A percentile compares a stretch with the other conserved stretches of the same genome.
phyloP scores from a whole-genome alignment of 1,140 invertebrate genomes.

The Drosophila aff. region DNA sequence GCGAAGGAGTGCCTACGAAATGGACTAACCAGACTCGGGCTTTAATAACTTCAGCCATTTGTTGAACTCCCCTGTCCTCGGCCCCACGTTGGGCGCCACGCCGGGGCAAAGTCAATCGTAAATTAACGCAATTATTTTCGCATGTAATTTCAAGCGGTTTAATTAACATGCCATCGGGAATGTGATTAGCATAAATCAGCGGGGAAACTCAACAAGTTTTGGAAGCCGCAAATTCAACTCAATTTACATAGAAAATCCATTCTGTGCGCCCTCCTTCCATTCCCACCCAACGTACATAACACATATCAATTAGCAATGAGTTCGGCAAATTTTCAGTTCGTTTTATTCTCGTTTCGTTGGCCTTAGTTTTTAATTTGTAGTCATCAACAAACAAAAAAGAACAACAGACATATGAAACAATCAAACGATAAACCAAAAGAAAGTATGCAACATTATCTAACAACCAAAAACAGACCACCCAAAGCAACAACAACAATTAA shows the following conservation, averaged over 20 bases:
- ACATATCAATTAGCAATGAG: slow-evolving; percentile 44
- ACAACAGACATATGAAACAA: slow-evolving; percentile 71
- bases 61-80: background rate
- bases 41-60: slow-evolving; percentile 4
- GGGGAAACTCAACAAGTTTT: slow-evolving; percentile 66
- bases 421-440: slow-evolving; percentile 78
- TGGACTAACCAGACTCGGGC: background rate
- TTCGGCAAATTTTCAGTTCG: slow-evolving; percentile 42
- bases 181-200: slow-evolving; percentile 74
- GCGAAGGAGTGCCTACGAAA: slow-evolving; percentile 43
- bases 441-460: slow-evolving; percentile 83
- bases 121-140: slow-evolving; percentile 50
- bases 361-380: slow-evolving; percentile 70
- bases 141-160: slow-evolving; percentile 46
- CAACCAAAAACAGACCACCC: slow-evolving; percentile 78
- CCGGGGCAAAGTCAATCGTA: slow-evolving; percentile 10
- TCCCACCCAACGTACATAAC: background rate
- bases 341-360: slow-evolving; percentile 36
- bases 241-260: slow-evolving; percentile 44
- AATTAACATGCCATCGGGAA: slow-evolving; percentile 54
- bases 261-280: slow-evolving; percentile 49
- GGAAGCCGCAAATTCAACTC: slow-evolving; percentile 32
- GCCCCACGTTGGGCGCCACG: slow-evolving; percentile 12
- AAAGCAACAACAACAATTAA: slow-evolving; percentile 43
- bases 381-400: slow-evolving; percentile 54